These are phyloP conservation scores for Junonia oenone DNA, from an alignment of 2,888 invertebrate species.

Conservation along the genomic window DNA sequence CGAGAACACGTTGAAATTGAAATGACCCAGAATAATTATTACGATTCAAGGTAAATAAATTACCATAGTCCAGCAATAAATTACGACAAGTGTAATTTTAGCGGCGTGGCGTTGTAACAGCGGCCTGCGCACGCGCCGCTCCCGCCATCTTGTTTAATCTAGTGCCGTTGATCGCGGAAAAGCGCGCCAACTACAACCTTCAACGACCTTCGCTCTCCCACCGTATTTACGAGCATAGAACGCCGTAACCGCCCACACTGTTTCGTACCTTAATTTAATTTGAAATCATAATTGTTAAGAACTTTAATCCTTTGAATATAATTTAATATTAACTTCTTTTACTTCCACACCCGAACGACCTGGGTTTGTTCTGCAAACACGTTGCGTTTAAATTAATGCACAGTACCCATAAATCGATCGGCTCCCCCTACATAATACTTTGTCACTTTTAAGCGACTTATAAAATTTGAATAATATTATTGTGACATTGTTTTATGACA, in stretches of 20 bases:
- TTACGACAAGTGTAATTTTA: constrained; percentile 54
- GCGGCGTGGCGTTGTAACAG: constrained; percentile 48
- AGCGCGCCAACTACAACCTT: constrained; percentile 79
- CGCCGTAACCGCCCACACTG: constrained; percentile 26
- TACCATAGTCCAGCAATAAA: constrained; percentile 25
- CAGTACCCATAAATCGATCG: constrained; percentile 60
- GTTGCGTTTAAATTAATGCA: constrained; percentile 60
- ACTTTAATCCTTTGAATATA: constrained; percentile 31
- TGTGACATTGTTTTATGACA: constrained; percentile 35
- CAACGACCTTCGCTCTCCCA: constrained; percentile 79
- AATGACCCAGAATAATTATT: constrained; percentile 10
- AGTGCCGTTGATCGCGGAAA: constrained; percentile 78
- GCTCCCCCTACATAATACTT: constrained; percentile 47
- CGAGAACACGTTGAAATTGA: constrained; percentile 5
- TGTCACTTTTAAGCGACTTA: constrained; percentile 50
- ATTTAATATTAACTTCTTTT: constrained; percentile 15
- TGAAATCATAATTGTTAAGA: constrained; percentile 26
- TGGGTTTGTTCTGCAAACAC: constrained; percentile 55
- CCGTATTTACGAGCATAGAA: constrained; percentile 52
- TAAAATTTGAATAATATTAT: constrained; percentile 32
- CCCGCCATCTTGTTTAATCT: constrained; percentile 78
- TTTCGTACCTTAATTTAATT: constrained; percentile 24
- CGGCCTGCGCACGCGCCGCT: constrained; percentile 73
- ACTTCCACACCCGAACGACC: constrained; percentile 36
- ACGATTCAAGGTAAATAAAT: constrained; percentile 16